Evolutionary conservation across 2,113 vertebrate species (phyloP).

Genomic region (rat (Rattus norvegicus)): GRCr8 NC_086023.1:102632501-102633000

Average conservation of each 20-base stretch:
- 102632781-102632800: background rate
- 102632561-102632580: background rate
- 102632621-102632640: background rate
- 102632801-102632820: background rate
- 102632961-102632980: background rate
- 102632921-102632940: background rate
- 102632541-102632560: background rate
- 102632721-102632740: background rate
- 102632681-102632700: background rate
- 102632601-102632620: background rate
- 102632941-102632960: slow-evolving; percentile 42
- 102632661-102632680: background rate
- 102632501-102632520: background rate
- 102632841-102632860: background rate
- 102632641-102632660: background rate
- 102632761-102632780: background rate
- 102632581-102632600: background rate
- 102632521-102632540: background rate
- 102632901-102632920: background rate
- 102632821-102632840: background rate
- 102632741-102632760: background rate
- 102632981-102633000: background rate
- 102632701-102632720: background rate
- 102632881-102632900: background rate
- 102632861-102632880: slow-evolving; percentile 2